Evolutionary conservation across 2,888 invertebrate species (phyloP), one percentile per base, ranked within the genome.

Genomic region (Plagodis pulveraria): DNA sequence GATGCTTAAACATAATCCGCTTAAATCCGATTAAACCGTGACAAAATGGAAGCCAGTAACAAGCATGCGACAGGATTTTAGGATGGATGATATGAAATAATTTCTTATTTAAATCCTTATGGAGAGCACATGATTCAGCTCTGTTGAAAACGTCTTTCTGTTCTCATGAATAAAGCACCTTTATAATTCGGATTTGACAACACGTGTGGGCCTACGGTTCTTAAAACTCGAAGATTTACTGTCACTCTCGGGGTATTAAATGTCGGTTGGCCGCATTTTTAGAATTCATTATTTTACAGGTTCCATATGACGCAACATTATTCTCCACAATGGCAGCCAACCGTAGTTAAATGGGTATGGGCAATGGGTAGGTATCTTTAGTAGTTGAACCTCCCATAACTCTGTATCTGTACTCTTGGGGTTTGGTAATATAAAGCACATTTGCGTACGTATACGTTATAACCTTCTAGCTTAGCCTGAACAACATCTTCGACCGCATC

Each of bases 121-220:
- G 50, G 46, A 44, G 44, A 35, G 36, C 65, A 59, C 57, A 62
- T 63, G 2, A 47, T 58, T 64, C 56, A 67, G 62, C 62, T 59
- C 36, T 53, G 61, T 63, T 60, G 61, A 66, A 58, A 62, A 56
- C 51, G 48, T 51, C 51, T 69, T 66, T 64, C 62, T 69, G 58
- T 67, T 50, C 55, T 51, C 50, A 58, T 67, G 64, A 63, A 66
- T 69, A 69, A 40, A 65, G 56, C 51, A 62, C 54, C 64, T 53
- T 50, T 54, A 62, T 58, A 45, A 55, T 63, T 59, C 54, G 50
- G 55, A 61, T 65, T 51, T 10, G 48, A 40, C 62, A 52, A 65
- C 69, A 65, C 65, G 69, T 67, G 67, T 69, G 61, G 65, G 65
- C 50, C 59, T 60, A 58, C 51, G 61, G 51, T 62, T 63, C 54